Conservation (phyloP, 2,888 invertebrate genomes). For the Euclidia mi region DNA sequence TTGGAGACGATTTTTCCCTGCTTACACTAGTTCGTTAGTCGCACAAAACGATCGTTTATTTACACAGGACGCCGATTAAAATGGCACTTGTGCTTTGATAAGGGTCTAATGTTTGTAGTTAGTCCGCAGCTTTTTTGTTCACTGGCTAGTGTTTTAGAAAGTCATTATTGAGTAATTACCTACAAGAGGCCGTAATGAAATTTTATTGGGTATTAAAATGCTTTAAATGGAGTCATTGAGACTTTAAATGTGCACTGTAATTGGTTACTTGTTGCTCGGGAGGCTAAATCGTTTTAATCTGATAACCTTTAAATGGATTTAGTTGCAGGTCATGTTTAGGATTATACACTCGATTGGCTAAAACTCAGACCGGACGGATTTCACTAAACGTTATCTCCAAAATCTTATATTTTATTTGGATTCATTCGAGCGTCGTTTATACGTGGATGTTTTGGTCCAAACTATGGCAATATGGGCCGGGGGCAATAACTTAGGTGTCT, state of each 20-base stretch:
- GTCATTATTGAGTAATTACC: slow-evolving; percentile 54
- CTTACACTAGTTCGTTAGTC: slow-evolving; percentile 62
- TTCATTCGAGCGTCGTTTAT: slow-evolving; percentile 36
- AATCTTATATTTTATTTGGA: slow-evolving; percentile 35
- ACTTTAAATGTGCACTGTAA: slow-evolving; percentile 23
- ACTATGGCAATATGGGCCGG: slow-evolving; percentile 31
- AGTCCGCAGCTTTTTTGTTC: slow-evolving; percentile 47
- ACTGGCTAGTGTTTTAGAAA: slow-evolving; percentile 52
- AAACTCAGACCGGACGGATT: slow-evolving; percentile 31
- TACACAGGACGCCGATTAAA: slow-evolving; percentile 51
- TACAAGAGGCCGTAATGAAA: slow-evolving; percentile 30
- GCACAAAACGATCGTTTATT: slow-evolving; percentile 56
- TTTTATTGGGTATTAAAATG: slow-evolving; percentile 39
- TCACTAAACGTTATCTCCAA: slow-evolving; percentile 38
- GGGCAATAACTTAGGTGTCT: slow-evolving; percentile 33
- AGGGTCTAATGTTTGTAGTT: slow-evolving; percentile 58
- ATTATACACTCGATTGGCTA: slow-evolving; percentile 36
- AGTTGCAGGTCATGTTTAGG: slow-evolving; percentile 33
- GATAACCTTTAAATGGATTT: slow-evolving; percentile 29
- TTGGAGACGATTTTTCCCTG: slow-evolving; percentile 74
- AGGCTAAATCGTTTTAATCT: slow-evolving; percentile 32
- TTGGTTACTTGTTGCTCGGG: slow-evolving; percentile 46
- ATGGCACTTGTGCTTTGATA: slow-evolving; percentile 50
- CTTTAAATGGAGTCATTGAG: slow-evolving; percentile 27
- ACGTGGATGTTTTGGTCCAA: slow-evolving; percentile 28